Evolutionary conservation across 2,797 vertebrate species (phyloP).

Genomic region (Artibeus jamaicensis): DNA sequence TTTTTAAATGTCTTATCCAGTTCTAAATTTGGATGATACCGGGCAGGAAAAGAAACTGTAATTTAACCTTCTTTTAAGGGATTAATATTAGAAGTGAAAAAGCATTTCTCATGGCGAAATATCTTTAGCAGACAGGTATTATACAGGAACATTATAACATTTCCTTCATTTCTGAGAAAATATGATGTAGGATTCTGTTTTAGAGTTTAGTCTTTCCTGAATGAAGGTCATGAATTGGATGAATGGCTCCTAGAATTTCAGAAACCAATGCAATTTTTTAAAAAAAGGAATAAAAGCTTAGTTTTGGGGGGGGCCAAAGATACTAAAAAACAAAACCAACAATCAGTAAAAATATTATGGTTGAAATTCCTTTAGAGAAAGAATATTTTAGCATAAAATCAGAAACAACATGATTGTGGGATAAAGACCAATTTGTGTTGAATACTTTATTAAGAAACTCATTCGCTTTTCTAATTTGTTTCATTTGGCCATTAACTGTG

Average conservation of each 20-base stretch:
- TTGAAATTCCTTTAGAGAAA: not conserved
- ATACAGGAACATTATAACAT: not conserved
- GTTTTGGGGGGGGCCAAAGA: too few relatives aligned
- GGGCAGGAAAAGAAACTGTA: not conserved
- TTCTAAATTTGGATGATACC: not conserved
- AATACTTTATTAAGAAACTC: constrained; percentile 1
- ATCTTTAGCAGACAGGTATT: not conserved
- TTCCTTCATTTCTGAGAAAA: not conserved
- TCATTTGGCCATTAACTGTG: constrained; percentile 7
- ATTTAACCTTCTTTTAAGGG: not conserved
- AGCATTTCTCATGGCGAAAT: not conserved
- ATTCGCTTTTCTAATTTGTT: constrained; percentile 34
- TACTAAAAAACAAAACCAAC: not conserved
- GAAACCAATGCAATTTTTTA: not conserved
- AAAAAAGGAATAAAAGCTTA: not conserved
- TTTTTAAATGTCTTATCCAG: not conserved
- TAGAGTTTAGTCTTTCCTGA: not conserved
- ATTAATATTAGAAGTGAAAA: not conserved
- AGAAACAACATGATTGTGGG: not conserved
- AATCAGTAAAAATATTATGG: constrained; percentile 1
- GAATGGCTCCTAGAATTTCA: not conserved
- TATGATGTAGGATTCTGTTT: not conserved
- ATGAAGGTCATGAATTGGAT: not conserved
- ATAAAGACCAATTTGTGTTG: constrained; percentile 16
- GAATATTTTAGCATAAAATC: not conserved